These are phyloP conservation scores for Chromoteleia sp. DNA, from an alignment of 2,888 invertebrate species.

Conservation along the genomic window DNA sequence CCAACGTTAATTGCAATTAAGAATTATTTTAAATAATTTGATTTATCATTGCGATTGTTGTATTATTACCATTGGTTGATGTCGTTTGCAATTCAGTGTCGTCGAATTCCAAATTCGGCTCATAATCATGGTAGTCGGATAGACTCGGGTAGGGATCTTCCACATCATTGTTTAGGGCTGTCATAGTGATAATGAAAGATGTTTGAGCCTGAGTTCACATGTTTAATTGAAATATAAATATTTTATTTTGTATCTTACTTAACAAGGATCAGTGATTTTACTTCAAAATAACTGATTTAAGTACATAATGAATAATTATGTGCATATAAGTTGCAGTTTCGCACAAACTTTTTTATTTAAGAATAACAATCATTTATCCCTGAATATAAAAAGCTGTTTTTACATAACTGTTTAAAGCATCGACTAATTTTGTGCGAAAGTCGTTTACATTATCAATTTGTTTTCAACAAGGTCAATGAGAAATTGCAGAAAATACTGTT, in stretches of 20 bases:
- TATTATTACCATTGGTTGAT: conserved; percentile 88
- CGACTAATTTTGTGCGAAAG: conserved; percentile 1
- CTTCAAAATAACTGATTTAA: too few species aligned
- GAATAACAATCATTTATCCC: conserved; percentile 40
- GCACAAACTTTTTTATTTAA: background rate
- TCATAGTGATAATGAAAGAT: conserved; percentile 69
- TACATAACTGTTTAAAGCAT: conserved; percentile 4
- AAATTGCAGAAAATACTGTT: conserved; percentile 24
- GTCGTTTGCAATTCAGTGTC: conserved; percentile 94
- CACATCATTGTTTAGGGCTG: conserved; percentile 85
- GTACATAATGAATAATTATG: too few species aligned
- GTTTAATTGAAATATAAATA: conserved; percentile 53
- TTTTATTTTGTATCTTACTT: conserved; percentile 6
- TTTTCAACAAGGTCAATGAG: conserved; percentile 16
- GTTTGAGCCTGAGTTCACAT: conserved; percentile 66
- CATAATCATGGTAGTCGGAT: conserved; percentile 96
- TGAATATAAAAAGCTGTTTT: conserved; percentile 20
- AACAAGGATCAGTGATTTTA: conserved; percentile 32
- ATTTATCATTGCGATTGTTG: too few species aligned
- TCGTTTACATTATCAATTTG: conserved; percentile 12
- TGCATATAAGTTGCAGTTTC: too few species aligned
- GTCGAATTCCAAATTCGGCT: conserved; percentile 98
- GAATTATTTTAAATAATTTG: background rate
- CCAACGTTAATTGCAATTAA: background rate
- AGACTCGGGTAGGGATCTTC: conserved; percentile 94